phyloP scores from a whole-genome alignment of 1,140 invertebrate species.

The Sycobia sp. region DNA sequence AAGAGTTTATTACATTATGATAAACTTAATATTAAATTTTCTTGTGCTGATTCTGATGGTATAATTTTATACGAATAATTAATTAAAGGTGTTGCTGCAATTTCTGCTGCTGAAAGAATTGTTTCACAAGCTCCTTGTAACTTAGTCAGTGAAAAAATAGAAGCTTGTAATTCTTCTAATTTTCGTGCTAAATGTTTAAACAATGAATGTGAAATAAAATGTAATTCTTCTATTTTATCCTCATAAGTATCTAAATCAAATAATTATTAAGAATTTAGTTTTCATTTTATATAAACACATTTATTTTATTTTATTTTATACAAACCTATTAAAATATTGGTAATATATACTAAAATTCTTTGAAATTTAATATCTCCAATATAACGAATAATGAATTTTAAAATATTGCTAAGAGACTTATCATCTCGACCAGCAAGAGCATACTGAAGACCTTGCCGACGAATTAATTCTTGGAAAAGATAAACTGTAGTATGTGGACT shows the following conservation, averaged over 20 bases:
- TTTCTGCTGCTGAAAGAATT: slow-evolving; percentile 66
- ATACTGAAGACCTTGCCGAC: slow-evolving; percentile 73
- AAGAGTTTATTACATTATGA: slow-evolving; percentile 41
- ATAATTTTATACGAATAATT: slow-evolving; percentile 56
- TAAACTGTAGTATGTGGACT: slow-evolving; percentile 78
- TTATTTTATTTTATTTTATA: slow-evolving; percentile 22
- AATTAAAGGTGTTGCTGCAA: slow-evolving; percentile 41
- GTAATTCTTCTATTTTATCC: slow-evolving; percentile 63
- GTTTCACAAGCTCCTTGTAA: slow-evolving; percentile 74
- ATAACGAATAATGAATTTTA: slow-evolving; percentile 79
- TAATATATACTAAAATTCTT: slow-evolving; percentile 73
- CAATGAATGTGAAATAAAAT: slow-evolving; percentile 65
- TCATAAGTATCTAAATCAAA: slow-evolving; percentile 68
- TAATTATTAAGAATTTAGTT: not conserved
- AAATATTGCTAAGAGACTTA: slow-evolving; percentile 68
- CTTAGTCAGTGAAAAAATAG: slow-evolving; percentile 66
- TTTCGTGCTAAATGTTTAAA: slow-evolving; percentile 67
- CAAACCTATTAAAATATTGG: slow-evolving; percentile 73
- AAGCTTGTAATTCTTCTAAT: slow-evolving; percentile 71
- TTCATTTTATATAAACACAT: slow-evolving; percentile 5
- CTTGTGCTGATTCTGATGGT: slow-evolving; percentile 67
- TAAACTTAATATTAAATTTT: slow-evolving; percentile 68
- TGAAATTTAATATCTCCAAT: slow-evolving; percentile 77
- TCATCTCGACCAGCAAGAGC: slow-evolving; percentile 74
- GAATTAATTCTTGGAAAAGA: slow-evolving; percentile 82